Base-by-base conservation (phyloP, 2,113 vertebrate genomes). In the Colinus virginianus region DNA sequence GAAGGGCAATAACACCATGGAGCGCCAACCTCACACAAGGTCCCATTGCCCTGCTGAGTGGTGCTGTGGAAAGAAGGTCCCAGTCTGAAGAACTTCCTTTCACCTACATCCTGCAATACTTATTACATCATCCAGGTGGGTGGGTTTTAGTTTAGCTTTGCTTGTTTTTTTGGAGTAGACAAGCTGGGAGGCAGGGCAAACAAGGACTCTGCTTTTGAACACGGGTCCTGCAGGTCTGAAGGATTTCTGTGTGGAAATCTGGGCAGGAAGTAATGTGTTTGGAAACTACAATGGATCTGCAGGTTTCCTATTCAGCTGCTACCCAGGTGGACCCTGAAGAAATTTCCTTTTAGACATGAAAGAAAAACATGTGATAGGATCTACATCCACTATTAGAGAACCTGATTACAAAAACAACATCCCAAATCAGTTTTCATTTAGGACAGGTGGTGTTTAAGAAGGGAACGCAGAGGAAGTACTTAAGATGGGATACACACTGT, bases 221-320 rank as follows among this genome's bases (percentile, higher is more conserved):
- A 63, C 15, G 32, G 18, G 5, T 8, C 78, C 46, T 61, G 38
- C 42, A 83, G 32, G 20, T 84, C 63, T 67, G 51, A 38, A 75
- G 32, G 56, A 36, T 32, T 90, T 75, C 49, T 82, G 8, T 42
- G 25, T 80, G 61, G 49, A 95, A 95, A 63, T 74, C 38, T 83
- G 46, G 61, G 46, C 72, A 95, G 96, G 93, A 96, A 96, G 85
- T 6, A 63, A 78, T 11, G 64, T 74, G 63, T 90, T 93, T 74
- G 43, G 46, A 36, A 90, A 75, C 42, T 40, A 38, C 34, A 87
- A 74, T 22, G 87, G 36, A 49, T 82, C 81, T 56, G 42, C 32
- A 94, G 71, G 76, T 90, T 96, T 96, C 92, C 96, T 95, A 88
- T 83, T 91, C 93, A 94, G 85, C 92, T 96, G 95, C 70, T 96